phyloP scores from a whole-genome alignment of 1,140 invertebrate genomes.

The Caerostris extrusa region DNA sequence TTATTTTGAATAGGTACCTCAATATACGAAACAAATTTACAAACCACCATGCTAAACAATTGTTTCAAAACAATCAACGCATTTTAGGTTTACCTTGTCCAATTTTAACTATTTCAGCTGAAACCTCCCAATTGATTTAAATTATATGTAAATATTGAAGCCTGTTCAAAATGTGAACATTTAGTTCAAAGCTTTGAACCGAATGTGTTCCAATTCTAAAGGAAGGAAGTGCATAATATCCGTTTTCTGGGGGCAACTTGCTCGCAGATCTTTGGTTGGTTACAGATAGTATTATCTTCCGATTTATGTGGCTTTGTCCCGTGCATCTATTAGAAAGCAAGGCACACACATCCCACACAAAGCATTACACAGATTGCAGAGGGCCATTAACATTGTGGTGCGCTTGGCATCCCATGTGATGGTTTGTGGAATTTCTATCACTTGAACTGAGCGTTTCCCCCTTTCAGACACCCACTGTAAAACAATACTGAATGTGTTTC shows the following conservation, averaged over 20 bases:
- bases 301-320: conserved; percentile 25
- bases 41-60: too few species aligned
- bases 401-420: background rate
- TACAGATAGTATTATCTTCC: conserved; percentile 23
- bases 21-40: too few species aligned
- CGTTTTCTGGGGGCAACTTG: background rate
- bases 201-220: background rate
- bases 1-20: too few species aligned
- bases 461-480: background rate
- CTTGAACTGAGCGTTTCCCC: background rate
- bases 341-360: background rate
- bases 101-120: too few species aligned
- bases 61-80: too few species aligned
- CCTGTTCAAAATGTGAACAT: background rate
- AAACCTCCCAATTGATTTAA: too few species aligned
- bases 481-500: conserved; percentile 18
- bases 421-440: conserved; percentile 35
- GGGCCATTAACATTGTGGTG: conserved; percentile 20
- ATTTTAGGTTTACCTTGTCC: too few species aligned
- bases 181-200: conserved; percentile 8
- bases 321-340: background rate
- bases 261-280: background rate
- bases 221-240: conserved; percentile 15
- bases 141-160: background rate
- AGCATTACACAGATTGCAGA: conserved; percentile 28